Conservation (phyloP, 1,140 invertebrate species). For the Zaprionus vittiger region DNA sequence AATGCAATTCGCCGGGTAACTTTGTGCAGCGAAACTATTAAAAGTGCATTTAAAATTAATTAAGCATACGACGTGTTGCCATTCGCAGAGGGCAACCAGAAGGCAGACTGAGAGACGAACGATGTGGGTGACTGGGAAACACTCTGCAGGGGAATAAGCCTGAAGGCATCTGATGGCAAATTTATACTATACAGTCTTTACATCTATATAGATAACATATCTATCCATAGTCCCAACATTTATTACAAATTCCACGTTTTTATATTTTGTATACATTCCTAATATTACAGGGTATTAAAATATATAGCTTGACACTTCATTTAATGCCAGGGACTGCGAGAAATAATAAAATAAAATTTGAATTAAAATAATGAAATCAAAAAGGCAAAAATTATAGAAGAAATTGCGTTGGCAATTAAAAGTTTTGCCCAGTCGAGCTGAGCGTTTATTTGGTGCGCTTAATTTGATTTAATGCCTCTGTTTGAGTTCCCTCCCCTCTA, state of each 20-base stretch:
- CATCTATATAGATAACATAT: not conserved
- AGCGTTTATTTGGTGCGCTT: constrained; percentile 43
- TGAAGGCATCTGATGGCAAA: not conserved
- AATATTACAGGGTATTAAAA: not conserved
- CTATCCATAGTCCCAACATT: not conserved
- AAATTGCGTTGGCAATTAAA: constrained; percentile 46
- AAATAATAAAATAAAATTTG: constrained; percentile 5
- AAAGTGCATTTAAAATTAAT: constrained; percentile 83
- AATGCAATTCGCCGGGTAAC: constrained; percentile 37
- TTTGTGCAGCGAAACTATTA: constrained; percentile 65
- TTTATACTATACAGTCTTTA: not conserved
- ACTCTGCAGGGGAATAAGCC: not conserved
- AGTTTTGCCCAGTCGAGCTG: constrained; percentile 24
- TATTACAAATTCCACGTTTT: not conserved
- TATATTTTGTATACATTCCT: not conserved
- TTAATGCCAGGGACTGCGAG: not conserved
- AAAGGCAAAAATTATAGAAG: constrained; percentile 15
- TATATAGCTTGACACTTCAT: constrained; percentile 11
- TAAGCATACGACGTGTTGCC: constrained; percentile 70
- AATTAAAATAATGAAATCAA: constrained; percentile 15
- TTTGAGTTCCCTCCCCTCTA: not conserved
- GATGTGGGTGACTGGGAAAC: not conserved
- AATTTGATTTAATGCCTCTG: constrained; percentile 52
- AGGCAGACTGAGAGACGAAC: not conserved
- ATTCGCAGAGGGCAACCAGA: not conserved